These are phyloP conservation scores for Graphium colonna DNA, from an alignment of 2,888 invertebrate species.

Conservation along the genomic window DNA sequence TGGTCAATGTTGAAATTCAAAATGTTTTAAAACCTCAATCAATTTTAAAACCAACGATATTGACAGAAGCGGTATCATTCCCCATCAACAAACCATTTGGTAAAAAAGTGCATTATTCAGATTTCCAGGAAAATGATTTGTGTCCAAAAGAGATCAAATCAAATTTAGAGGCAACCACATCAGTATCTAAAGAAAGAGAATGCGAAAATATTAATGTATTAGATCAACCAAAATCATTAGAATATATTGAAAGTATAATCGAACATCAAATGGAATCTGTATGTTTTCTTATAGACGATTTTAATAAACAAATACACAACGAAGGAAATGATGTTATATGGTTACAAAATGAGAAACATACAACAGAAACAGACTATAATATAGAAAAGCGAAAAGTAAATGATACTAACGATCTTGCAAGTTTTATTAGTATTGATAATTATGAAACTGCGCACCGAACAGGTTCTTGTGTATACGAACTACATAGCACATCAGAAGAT, in stretches of 20 bases:
- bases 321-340: background rate
- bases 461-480: background rate
- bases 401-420: too few species aligned
- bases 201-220: background rate
- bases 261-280: slow-evolving; percentile 14
- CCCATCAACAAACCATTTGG: slow-evolving; percentile 18
- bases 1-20: slow-evolving; percentile 29
- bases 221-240: background rate
- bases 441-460: background rate
- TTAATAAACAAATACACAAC: background rate
- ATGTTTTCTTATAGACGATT: slow-evolving; percentile 13
- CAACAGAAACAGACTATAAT: background rate
- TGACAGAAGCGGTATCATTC: background rate
- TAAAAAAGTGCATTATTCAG: background rate
- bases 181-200: background rate
- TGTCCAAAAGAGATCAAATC: too few species aligned
- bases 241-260: slow-evolving; percentile 21
- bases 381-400: too few species aligned
- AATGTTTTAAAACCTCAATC: slow-evolving; percentile 39
- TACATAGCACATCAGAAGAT: background rate
- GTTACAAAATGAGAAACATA: background rate
- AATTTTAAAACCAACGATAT: too few species aligned
- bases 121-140: slow-evolving; percentile 25
- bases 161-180: too few species aligned
- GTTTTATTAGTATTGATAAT: too few species aligned